Conservation (phyloP, 2,797 vertebrate genomes). For the Aselliscus stoliczkanus region DNA sequence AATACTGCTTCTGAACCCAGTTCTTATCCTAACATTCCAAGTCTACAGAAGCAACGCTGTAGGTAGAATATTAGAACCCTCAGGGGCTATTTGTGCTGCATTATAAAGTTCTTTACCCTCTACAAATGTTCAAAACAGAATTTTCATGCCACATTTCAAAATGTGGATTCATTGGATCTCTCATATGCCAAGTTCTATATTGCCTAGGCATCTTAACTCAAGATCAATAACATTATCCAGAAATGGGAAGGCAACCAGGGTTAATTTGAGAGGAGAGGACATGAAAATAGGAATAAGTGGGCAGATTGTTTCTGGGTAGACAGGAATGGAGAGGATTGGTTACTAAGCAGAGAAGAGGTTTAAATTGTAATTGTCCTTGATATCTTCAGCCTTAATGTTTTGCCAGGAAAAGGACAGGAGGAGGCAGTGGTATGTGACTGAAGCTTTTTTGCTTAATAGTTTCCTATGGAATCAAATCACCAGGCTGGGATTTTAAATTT, state of each 20-base stretch:
- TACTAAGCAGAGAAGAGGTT: background rate
- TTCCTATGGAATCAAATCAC: background rate
- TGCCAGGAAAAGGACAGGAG: background rate
- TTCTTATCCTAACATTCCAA: background rate
- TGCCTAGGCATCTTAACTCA: background rate
- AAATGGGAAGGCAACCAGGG: background rate
- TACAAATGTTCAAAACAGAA: background rate
- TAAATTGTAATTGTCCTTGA: background rate
- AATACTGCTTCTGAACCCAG: background rate
- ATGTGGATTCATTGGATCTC: background rate
- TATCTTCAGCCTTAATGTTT: background rate
- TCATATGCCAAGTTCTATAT: background rate
- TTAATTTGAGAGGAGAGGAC: background rate
- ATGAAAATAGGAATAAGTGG: background rate
- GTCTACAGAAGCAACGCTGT: background rate
- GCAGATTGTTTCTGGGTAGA: slow-evolving; percentile 8
- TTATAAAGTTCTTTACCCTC: background rate
- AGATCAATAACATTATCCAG: background rate
- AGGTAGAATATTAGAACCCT: background rate
- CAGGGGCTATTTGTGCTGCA: background rate
- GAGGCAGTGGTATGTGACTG: background rate
- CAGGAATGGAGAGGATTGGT: background rate
- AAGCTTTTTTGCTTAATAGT: background rate
- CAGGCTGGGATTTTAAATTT: background rate
- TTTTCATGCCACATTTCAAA: background rate